Base-by-base conservation (phyloP, 2,888 invertebrate species). In the Lomographa bimaculata region DNA sequence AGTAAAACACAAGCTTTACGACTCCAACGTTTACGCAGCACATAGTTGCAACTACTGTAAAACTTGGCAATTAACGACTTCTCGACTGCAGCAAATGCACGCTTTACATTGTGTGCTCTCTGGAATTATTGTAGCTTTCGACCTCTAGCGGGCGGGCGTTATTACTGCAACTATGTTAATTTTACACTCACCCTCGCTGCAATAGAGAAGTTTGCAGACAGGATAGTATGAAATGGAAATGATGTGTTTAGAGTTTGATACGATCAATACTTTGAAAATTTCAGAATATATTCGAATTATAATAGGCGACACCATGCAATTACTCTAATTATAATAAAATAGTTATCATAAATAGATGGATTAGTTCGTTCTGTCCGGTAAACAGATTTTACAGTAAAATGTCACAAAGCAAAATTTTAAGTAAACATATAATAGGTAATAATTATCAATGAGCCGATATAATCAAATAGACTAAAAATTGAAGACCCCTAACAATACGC, bases 131-230 rank as follows among this genome's bases (percentile, higher is more conserved):
- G 47, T 34, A 27, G 23, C 26, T 36, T 43, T 29, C 14, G 27
- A 17, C 25, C 41, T 33, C 36, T 38, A 48, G 44, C 37, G 25
- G 38, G 30, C 46, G 19, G 42, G 44, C 41, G 48, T 39, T 64
- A 54, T 49, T 57, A 49, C 52, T 53, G 54, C 60, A 58, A 64
- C 60, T 51, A 30, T 57, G 63, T 64, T 38, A 25, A 28, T 37
- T 48, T 43, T 39, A 54, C 42, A 20, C 28, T 39, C 33, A 14
- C 27, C 10, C 33, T 10, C 25, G 18, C 17, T 25, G 28, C 18
- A 33, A 33, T 33, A 18, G 8, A 29, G n/a, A 12, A 38, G 18
- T 36, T 35, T 21, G 14, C 19, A 23, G 23, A 23, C 28, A 23
- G 17, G 8, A 10, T 33, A 12, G 39, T 39, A 33, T 36, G 20